Conservation (phyloP, 2,888 invertebrate genomes). For the Phengaris arion region DNA sequence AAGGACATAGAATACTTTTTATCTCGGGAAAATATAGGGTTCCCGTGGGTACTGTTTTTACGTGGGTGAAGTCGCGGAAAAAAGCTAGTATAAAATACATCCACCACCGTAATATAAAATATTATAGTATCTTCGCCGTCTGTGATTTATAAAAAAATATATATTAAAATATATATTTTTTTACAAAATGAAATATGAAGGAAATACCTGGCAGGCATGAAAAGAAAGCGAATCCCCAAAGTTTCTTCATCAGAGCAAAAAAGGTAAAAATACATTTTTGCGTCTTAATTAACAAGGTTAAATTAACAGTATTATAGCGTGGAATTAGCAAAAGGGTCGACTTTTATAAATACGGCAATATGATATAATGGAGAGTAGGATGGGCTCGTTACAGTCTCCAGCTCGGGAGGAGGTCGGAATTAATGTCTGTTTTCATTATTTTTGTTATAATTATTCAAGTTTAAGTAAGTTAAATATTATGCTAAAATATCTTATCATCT, state of each 20-base stretch:
- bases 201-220: not conserved
- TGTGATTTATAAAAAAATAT: too few species aligned
- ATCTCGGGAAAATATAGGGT: too few species aligned
- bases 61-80: too few species aligned
- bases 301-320: conserved; percentile 55
- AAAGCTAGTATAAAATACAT: too few species aligned
- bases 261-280: conserved; percentile 30
- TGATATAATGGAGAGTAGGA: conserved; percentile 61
- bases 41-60: too few species aligned
- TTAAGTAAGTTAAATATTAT: conserved; percentile 24
- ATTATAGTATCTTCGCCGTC: too few species aligned
- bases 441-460: conserved; percentile 29
- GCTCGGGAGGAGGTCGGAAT: conserved; percentile 20
- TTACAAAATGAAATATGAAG: conserved; percentile 1
- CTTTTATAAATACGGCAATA: conserved; percentile 63
- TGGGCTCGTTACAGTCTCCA: conserved; percentile 49
- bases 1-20: too few species aligned
- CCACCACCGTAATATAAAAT: too few species aligned
- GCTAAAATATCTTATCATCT: conserved; percentile 8
- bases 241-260: conserved; percentile 26
- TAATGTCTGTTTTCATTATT: conserved; percentile 29
- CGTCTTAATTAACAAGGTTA: conserved; percentile 45
- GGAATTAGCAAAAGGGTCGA: conserved; percentile 44
- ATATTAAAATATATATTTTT: not conserved
- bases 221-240: conserved; percentile 24